Evolutionary conservation across 1,140 invertebrate genomes (phyloP), one percentile per base, ranked within the genome.

Genomic region (Heliconius congener): DNA sequence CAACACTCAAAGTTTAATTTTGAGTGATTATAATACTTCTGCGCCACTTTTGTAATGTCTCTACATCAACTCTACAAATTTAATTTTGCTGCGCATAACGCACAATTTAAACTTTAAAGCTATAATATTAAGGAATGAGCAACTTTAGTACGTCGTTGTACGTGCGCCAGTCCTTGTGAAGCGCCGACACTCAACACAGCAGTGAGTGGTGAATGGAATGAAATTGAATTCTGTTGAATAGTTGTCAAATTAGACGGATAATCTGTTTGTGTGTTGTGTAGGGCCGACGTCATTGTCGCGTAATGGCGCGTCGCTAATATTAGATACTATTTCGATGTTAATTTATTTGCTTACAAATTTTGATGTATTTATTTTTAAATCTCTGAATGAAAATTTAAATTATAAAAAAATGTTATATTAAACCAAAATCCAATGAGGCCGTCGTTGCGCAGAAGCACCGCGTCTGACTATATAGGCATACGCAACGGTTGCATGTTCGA

Each of bases 211-310:
- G 50, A 83, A 81, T 71, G 57, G 74, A 77, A 42, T 71, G 70
- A 50, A 78, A 50, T 78, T 52, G 66, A 71, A 80, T 79, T 82
- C 70, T 66, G 55, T 81, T 83, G 75, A 78, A 79, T 78, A 79
- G 80, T 82, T 87, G 79, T 81, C 79, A 87, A 89, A 90, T 89
- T 89, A 87, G 83, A 81, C 73, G 88, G 82, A 88, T 89, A 87
- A 89, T 88, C 87, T 81, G 83, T 75, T 83, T 85, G 84, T 85
- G 83, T 30, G 30, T 84, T 85, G 84, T 85, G 83, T 30, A 30
- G 55, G 52, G 39, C 77, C 71, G 52, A 71, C 39, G 37, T 76
- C 52, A 50, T 80, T 78, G 30, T 55, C 42, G 18, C 66, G 42
- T 34, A 37, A 46, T 74, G 72, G 72, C 39, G 55, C 42, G 74